Evolutionary conservation across 1,140 invertebrate genomes (phyloP).

Genomic region (Orius insidiosus): DNA sequence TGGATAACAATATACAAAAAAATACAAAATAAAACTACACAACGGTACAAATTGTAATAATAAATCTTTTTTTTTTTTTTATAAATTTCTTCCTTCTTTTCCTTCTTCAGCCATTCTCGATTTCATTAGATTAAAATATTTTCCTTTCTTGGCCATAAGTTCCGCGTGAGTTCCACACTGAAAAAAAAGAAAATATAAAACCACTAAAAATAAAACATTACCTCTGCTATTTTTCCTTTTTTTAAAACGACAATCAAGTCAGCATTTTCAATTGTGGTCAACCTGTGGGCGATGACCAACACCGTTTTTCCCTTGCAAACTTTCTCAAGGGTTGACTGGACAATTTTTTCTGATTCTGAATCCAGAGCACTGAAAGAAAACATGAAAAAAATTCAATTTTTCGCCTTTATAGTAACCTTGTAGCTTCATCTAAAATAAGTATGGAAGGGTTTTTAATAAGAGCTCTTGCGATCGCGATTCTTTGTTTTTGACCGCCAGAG

Average conservation of each 20-base stretch:
- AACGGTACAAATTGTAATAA: too few species aligned
- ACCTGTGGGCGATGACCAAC: constrained; percentile 71
- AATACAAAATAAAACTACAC: too few species aligned
- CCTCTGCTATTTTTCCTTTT: constrained; percentile 63
- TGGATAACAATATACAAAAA: too few species aligned
- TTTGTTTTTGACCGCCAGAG: constrained; percentile 68
- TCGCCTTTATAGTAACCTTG: constrained; percentile 55
- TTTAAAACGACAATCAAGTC: constrained; percentile 74
- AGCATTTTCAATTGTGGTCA: constrained; percentile 74
- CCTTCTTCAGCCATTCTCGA: too few species aligned
- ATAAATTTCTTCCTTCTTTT: too few species aligned
- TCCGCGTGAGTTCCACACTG: constrained; percentile 56
- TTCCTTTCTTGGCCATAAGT: constrained; percentile 46
- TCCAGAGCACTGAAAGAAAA: constrained; percentile 57
- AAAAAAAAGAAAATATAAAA: constrained; percentile 29
- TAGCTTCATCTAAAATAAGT: constrained; percentile 78
- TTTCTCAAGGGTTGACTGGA: constrained; percentile 64
- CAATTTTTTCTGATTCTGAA: constrained; percentile 71
- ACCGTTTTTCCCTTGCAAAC: constrained; percentile 64
- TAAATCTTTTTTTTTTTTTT: too few species aligned
- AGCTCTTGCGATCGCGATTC: constrained; percentile 68
- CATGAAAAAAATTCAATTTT: too few species aligned
- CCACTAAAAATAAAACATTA: too few species aligned
- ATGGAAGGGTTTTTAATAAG: constrained; percentile 64
- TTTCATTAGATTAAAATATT: too few species aligned